phyloP scores from a whole-genome alignment of 2,797 vertebrate species.

The Lutjanus campechanus region DNA sequence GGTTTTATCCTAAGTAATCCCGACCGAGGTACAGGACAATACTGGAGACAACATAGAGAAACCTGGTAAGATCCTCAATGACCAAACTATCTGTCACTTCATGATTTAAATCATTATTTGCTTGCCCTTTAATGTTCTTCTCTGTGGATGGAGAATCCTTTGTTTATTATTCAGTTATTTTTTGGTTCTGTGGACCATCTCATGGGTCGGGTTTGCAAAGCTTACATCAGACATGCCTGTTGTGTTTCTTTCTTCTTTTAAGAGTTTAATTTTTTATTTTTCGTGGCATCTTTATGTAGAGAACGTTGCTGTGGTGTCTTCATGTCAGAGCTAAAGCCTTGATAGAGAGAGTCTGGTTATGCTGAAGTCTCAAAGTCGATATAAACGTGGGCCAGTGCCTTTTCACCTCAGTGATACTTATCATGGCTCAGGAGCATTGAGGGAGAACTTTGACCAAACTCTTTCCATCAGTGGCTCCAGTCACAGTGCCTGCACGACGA shows the following conservation, averaged over 20 bases:
- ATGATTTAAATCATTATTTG: constrained; percentile 65
- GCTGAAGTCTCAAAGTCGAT: not conserved
- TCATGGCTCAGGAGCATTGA: not conserved
- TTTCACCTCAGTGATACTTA: too few relatives aligned
- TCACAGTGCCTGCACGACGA: constrained; percentile 44
- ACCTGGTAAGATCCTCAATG: constrained; percentile 83
- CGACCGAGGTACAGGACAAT: constrained; percentile 87
- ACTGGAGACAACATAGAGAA: constrained; percentile 87
- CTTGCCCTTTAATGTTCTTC: constrained; percentile 55
- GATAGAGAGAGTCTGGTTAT: constrained; percentile 70
- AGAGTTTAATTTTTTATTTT: constrained; percentile 1
- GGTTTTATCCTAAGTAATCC: constrained; percentile 89
- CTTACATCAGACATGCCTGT: constrained; percentile 50
- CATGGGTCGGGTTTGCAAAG: constrained; percentile 43
- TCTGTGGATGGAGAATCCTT: constrained; percentile 48
- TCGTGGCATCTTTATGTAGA: constrained; percentile 40
- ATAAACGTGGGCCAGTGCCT: too few relatives aligned
- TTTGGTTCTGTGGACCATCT: constrained; percentile 59
- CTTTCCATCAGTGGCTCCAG: constrained; percentile 64
- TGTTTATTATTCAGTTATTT: too few relatives aligned
- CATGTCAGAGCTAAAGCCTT: constrained; percentile 46
- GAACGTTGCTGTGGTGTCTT: constrained; percentile 55
- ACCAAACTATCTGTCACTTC: constrained; percentile 67
- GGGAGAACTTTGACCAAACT: constrained; percentile 44
- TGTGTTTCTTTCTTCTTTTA: constrained; percentile 1